Percentiles rank a stretch among this genome's conserved stretches.
Conservation (phyloP, 2,888 invertebrate genomes). For the Aphrophora alni region DNA sequence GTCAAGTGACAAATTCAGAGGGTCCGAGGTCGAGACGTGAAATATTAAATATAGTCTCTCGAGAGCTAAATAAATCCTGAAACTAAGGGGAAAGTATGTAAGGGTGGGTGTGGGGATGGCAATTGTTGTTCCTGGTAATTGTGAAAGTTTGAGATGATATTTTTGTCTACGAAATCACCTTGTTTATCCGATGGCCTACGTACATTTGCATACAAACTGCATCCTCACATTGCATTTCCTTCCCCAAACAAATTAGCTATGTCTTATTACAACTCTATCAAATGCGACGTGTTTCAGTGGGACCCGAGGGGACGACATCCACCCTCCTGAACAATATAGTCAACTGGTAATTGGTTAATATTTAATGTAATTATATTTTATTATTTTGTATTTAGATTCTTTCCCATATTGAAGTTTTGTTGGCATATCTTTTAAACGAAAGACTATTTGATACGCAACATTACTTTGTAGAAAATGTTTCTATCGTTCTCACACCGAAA, state of each 20-base stretch:
- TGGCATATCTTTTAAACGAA: too few species aligned
- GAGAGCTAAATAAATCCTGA: neutral
- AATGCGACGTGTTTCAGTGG: neutral
- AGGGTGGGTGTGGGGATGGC: neutral
- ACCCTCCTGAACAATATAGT: too few species aligned
- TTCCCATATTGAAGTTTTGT: too few species aligned
- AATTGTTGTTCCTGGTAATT: neutral
- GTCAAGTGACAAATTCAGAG: constrained; percentile 46
- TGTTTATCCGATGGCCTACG: neutral
- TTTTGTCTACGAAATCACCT: neutral
- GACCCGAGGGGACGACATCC: too few species aligned
- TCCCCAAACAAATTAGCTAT: neutral
- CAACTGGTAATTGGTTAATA: too few species aligned
- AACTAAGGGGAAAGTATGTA: neutral
- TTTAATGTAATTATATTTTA: too few species aligned
- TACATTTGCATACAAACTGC: neutral
- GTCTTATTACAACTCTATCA: neutral
- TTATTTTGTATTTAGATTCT: too few species aligned
- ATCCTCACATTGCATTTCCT: neutral
- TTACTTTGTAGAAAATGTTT: too few species aligned
- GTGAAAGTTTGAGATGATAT: neutral
- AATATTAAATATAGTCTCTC: neutral
- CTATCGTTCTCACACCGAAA: too few species aligned
- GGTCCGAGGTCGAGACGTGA: neutral
- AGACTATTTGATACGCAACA: too few species aligned